Base-by-base conservation (phyloP, 2,797 vertebrate species). In the Scolopax bukidnonensis region DNA sequence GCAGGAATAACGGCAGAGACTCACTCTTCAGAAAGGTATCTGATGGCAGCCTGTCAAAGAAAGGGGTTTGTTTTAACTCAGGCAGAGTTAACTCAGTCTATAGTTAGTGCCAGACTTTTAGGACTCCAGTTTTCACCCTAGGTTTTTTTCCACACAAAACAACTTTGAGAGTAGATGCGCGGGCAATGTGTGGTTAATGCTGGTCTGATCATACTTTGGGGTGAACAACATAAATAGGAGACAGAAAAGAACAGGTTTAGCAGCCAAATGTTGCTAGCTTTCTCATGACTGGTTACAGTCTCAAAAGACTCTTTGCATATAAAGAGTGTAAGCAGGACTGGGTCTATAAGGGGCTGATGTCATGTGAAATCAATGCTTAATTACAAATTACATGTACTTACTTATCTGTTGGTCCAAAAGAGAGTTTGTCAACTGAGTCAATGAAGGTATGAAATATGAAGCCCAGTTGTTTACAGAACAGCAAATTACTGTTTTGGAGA, bases 1-100 rank as follows among this genome's bases (percentile, higher is more conserved):
- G 97, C 92, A 97, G 94, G 92, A 97, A 93, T 94, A 97, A 93
- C 69, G 47, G 95, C 96, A 87, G 64, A 93, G 89, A 53, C 95
- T 96, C 87, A 14, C 89, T 95, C 88, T 91, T 85, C 96, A 96
- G 98, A 97, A 97, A 98, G 97, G 96, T 98, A 95, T 97, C 97
- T 97, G 97, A 96, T 97, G 97, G 96, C 95, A 89, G 89, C 63
- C 70, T 60, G 84, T 89, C 93, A 93, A 94, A 97, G 74, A 73
- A 95, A 96, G 30, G 57, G 71, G 78, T 89, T 97, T 97, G 84
- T 93, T 96, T 97, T 96, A 95, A 90, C 59, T 91, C 48, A 36
- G 89, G 71, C 93, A 95, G 89, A 90, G 81, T 95, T 91, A 84
- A 90, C 54, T 89, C 94, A 38, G 67, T 82, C 77, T 57, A 33